Evolutionary conservation across 2,888 invertebrate species (phyloP).

Genomic region (Kryphioiulus occultus): DNA sequence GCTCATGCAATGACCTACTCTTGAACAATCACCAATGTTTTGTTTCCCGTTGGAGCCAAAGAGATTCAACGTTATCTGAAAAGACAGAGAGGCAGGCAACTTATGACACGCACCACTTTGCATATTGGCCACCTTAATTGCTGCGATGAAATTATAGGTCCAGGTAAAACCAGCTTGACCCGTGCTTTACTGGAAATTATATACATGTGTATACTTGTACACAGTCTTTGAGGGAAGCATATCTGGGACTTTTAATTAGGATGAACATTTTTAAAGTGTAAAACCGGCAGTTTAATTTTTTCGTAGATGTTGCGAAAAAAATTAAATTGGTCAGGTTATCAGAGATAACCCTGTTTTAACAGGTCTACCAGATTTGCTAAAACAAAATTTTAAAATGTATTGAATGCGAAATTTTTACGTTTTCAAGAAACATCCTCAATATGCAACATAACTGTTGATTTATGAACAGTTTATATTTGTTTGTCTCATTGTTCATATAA

Average conservation of each 20-base stretch:
- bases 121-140: neutral
- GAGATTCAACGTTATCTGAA: neutral
- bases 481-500: no score
- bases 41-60: neutral
- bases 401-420: no score
- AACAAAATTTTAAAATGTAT: no score
- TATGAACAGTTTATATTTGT: no score
- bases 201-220: no score
- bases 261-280: neutral
- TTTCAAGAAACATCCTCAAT: no score
- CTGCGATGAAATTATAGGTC: neutral
- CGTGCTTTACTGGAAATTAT: neutral
- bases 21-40: neutral
- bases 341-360: neutral
- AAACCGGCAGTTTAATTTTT: neutral
- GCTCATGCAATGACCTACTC: neutral
- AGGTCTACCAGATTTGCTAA: no score
- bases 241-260: neutral
- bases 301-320: neutral
- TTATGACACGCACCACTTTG: neutral
- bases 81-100: neutral
- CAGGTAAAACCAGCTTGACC: neutral
- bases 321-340: neutral
- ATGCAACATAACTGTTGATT: no score
- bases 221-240: neutral